Evolutionary conservation across 1,140 invertebrate species (phyloP), one percentile per base, ranked within the genome.

Genomic region (Microplitis demolitor): DNA sequence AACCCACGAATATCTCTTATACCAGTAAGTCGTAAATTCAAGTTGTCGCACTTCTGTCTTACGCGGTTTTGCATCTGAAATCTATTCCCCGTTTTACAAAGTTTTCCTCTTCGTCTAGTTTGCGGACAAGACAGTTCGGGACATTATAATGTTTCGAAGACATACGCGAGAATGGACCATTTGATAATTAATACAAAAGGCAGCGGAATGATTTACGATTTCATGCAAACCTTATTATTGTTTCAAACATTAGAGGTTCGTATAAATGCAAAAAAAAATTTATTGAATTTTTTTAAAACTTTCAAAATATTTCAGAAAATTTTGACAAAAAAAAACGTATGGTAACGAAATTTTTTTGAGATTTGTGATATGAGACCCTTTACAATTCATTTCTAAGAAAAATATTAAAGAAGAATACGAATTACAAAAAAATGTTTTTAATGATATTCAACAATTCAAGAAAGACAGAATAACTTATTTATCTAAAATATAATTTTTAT

Each of bases 161-260:
- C 35, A 54, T 16, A 54, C 66, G 66, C 66, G 66, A 13, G 66
- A 69, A 62, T 73, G 84, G 81, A 83, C 84, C 83, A 85, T 85
- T 84, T 83, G 83, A 82, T 85, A 85, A 85, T 85, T 85, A 82
- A 84, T 84, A 78, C 79, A 78, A 37, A 11, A 74, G 81, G 77
- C 76, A 74, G 66, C 39, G 66, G 69, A 71, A 76, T 84, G 84
- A 85, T 85, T 85, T 84, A 85, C 78, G 24, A n/a, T 54, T 11
- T 31, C 13, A 13, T 56, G 16, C 33, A n/a, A n/a, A 31, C 6
- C 14, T 4, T 14, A 34, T 37, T 31, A 60, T 60, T 58, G 11
- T 39, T 4, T 39, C n/a, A 33, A 11, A 35, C n/a, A 31, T 6
- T 11, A 11, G 8, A 4, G 4, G n/a, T 16, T 24, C 8, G 54